Percentiles rank a stretch among this genome's conserved stretches.
These are phyloP conservation scores for Callinectes sapidus DNA, from an alignment of 2,888 invertebrate species.

Conservation along the genomic window DNA sequence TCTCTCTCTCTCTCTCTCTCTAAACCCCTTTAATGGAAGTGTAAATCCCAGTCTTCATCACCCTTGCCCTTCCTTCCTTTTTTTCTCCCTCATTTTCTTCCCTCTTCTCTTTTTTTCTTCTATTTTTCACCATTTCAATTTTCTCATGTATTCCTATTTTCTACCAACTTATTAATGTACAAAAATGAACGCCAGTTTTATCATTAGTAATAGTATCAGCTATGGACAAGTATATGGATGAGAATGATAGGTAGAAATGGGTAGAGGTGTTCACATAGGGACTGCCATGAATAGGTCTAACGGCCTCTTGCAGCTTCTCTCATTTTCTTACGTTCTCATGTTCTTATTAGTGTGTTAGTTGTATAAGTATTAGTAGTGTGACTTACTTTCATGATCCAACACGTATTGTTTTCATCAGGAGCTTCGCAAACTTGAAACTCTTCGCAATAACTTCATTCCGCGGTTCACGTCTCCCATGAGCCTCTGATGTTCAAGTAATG, in stretches of 20 bases:
- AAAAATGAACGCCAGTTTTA: not conserved
- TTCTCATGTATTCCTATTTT: not conserved
- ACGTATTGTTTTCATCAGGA: not conserved
- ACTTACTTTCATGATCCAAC: not conserved
- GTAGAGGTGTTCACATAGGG: too few species aligned
- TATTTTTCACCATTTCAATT: not conserved
- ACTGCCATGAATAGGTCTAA: too few species aligned
- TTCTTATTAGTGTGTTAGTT: not conserved
- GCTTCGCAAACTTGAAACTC: not conserved
- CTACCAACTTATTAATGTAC: not conserved
- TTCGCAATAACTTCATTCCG: not conserved
- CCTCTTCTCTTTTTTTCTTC: not conserved
- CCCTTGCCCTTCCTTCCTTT: not conserved
- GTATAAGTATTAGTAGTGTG: too few species aligned
- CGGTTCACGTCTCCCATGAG: not conserved
- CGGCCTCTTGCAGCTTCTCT: too few species aligned
- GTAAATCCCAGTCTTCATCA: not conserved
- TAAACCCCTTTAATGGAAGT: not conserved
- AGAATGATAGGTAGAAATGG: too few species aligned
- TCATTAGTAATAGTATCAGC: not conserved
- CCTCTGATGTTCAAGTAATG: not conserved
- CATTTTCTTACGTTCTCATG: too few species aligned
- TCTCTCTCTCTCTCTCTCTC: slow-evolving; percentile 37
- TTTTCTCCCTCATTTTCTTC: not conserved
- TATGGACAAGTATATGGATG: too few species aligned